Conservation (phyloP, 2,797 vertebrate genomes). For the Pogoniulus pusillus region DNA sequence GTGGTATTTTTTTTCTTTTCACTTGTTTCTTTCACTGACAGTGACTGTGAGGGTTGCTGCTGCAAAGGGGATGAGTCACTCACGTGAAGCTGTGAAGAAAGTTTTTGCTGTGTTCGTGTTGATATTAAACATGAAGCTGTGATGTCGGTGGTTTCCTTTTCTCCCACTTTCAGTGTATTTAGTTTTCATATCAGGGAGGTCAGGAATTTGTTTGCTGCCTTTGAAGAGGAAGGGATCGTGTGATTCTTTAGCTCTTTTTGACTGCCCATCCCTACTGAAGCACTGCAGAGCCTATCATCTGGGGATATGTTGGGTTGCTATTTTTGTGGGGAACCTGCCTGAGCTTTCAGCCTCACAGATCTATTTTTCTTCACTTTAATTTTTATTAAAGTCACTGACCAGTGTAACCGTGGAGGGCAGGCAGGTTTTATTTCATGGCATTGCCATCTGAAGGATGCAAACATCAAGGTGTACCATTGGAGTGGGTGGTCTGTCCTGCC, state of each 20-base stretch:
- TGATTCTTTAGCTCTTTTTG: neutral
- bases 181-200: slow-evolving; percentile 31
- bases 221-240: neutral
- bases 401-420: neutral
- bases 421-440: neutral
- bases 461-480: neutral
- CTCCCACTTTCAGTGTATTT: neutral
- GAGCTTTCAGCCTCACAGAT: neutral
- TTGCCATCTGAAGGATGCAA: neutral
- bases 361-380: neutral
- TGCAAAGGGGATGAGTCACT: neutral
- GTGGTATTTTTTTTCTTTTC: neutral
- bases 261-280: neutral
- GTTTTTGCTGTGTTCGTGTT: neutral
- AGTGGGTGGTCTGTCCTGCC: neutral
- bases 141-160: slow-evolving; percentile 37
- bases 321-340: neutral
- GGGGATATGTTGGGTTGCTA: neutral
- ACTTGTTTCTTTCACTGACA: neutral
- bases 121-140: neutral
- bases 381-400: slow-evolving; percentile 27
- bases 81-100: slow-evolving; percentile 13
- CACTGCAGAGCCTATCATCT: neutral
- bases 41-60: neutral
- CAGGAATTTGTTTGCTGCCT: slow-evolving; percentile 35